These are phyloP conservation scores for Chloroclysta siterata DNA, from an alignment of 2,888 invertebrate species.

Conservation along the genomic window DNA sequence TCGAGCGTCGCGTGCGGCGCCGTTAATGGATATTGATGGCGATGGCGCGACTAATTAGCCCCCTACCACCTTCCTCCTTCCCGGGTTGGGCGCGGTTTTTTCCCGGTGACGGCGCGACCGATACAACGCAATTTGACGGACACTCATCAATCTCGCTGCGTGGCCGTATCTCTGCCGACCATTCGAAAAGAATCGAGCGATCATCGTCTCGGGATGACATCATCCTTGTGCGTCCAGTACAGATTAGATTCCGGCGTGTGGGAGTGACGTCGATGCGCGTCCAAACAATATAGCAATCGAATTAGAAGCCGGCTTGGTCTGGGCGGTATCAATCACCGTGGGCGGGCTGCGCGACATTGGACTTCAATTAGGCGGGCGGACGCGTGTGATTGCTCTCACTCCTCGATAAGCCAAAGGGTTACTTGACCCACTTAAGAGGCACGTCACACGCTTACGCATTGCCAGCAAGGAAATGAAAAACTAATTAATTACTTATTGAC, in stretches of 20 bases:
- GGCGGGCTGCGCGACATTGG: conserved; percentile 82
- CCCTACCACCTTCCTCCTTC: conserved; percentile 61
- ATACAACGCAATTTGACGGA: conserved; percentile 55
- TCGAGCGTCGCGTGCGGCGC: conserved; percentile 79
- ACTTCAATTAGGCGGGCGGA: conserved; percentile 83
- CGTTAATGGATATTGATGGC: conserved; percentile 84
- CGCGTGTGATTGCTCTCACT: conserved; percentile 80
- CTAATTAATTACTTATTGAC: conserved; percentile 60
- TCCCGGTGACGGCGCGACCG: conserved; percentile 52
- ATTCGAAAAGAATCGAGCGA: conserved; percentile 56
- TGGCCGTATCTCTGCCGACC: conserved; percentile 55
- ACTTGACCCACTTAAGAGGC: conserved; percentile 81
- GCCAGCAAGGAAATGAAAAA: conserved; percentile 63
- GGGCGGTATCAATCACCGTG: conserved; percentile 82
- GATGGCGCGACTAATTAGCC: conserved; percentile 79
- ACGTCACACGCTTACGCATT: conserved; percentile 63
- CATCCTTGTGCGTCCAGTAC: conserved; percentile 59
- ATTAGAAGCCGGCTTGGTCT: conserved; percentile 73
- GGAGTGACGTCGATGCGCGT: conserved; percentile 66
- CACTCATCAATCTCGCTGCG: conserved; percentile 60
- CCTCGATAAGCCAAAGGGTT: conserved; percentile 77
- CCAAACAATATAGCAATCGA: conserved; percentile 79
- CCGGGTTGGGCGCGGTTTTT: conserved; percentile 56
- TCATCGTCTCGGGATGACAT: conserved; percentile 61
- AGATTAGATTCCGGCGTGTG: conserved; percentile 58